phyloP scores from a whole-genome alignment of 2,113 vertebrate species.

The Perccottus glenii region DNA sequence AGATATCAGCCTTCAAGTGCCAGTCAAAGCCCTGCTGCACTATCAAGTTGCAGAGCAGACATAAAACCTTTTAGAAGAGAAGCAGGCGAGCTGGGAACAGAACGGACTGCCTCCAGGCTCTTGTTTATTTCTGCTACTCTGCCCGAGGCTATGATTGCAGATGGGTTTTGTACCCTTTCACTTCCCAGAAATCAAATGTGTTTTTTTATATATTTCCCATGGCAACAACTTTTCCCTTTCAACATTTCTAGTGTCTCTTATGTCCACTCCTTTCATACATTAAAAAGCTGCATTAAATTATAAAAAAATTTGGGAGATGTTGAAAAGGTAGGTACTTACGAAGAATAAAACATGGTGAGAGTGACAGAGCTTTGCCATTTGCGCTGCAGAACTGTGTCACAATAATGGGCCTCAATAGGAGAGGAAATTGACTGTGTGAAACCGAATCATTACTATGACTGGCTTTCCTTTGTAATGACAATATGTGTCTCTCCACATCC shows the following conservation, averaged over 20 bases:
- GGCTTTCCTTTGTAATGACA: conserved; percentile 79
- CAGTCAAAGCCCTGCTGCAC: conserved; percentile 18
- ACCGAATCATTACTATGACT: conserved; percentile 74
- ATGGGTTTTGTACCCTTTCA: conserved; percentile 55
- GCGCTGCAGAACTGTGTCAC: conserved; percentile 61
- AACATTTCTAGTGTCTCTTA: conserved; percentile 11
- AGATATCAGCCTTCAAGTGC: background rate
- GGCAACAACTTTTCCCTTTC: conserved; percentile 39
- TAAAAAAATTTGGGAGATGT: conserved; percentile 41
- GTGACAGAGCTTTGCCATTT: conserved; percentile 49
- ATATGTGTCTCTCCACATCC: conserved; percentile 74
- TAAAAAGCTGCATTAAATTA: conserved; percentile 41
- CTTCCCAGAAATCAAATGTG: conserved; percentile 48
- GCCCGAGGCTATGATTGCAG: conserved; percentile 64
- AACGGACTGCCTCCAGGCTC: conserved; percentile 62
- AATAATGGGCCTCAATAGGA: conserved; percentile 71
- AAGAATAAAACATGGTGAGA: conserved; percentile 10
- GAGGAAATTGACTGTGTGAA: conserved; percentile 82
- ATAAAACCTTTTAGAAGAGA: conserved; percentile 47
- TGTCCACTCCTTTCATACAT: conserved; percentile 37
- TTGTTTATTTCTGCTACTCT: conserved; percentile 67
- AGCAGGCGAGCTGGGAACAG: conserved; percentile 37
- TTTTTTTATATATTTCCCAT: conserved; percentile 60
- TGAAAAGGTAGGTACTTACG: conserved; percentile 32
- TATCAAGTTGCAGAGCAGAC: conserved; percentile 41